phyloP scores from a whole-genome alignment of 2,888 invertebrate species.

The Smittia aterrima region DNA sequence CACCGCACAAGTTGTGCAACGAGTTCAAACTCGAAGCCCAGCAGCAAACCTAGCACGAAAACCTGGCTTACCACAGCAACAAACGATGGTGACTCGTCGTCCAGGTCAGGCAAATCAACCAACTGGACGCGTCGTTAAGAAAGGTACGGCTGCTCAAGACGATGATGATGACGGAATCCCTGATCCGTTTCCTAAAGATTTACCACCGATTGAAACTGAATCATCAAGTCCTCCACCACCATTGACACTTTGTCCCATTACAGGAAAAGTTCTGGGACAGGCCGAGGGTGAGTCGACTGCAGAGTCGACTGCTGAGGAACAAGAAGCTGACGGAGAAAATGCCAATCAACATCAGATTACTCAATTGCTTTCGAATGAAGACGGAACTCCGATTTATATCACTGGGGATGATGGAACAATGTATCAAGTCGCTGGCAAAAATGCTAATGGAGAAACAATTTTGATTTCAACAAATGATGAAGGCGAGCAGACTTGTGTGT shows the following conservation, averaged over 20 bases:
- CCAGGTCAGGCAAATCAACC: not conserved
- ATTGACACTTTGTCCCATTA: slow-evolving; percentile 69
- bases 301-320: slow-evolving; percentile 49
- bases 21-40: slow-evolving; percentile 39
- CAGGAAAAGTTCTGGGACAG: slow-evolving; percentile 60
- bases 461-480: slow-evolving; percentile 72
- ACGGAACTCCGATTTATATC: slow-evolving; percentile 71
- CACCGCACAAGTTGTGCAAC: slow-evolving; percentile 43
- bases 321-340: slow-evolving; percentile 18
- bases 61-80: slow-evolving; percentile 28
- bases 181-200: slow-evolving; percentile 56
- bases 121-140: slow-evolving; percentile 43
- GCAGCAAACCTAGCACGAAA: slow-evolving; percentile 43
- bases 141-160: slow-evolving; percentile 46
- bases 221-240: slow-evolving; percentile 64
- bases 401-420: slow-evolving; percentile 76
- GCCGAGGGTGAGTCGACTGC: slow-evolving; percentile 62
- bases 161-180: slow-evolving; percentile 64
- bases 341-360: slow-evolving; percentile 46
- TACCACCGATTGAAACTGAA: slow-evolving; percentile 50
- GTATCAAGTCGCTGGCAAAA: slow-evolving; percentile 72
- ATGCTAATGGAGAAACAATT: slow-evolving; percentile 73
- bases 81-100: not conserved
- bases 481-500: slow-evolving; percentile 70
- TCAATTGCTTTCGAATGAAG: slow-evolving; percentile 56